Conservation (phyloP, 1,140 invertebrate genomes). For the Orchestia grillus region DNA sequence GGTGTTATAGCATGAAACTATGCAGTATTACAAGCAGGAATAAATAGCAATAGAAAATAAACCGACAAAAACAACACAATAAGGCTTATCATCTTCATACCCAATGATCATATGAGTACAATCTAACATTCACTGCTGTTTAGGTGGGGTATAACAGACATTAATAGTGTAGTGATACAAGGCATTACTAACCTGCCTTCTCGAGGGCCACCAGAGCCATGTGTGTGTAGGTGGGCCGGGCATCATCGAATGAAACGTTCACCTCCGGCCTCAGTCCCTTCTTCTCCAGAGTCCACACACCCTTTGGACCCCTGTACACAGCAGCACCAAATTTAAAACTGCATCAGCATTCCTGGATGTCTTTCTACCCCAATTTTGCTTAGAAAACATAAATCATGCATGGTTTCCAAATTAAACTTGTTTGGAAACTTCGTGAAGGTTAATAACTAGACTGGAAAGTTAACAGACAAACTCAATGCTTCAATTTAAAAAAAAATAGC, state of each 20-base stretch:
- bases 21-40: background rate
- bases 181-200: slow-evolving; percentile 56
- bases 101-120: background rate
- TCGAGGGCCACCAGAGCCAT: slow-evolving; percentile 90
- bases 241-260: slow-evolving; percentile 91
- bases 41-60: background rate
- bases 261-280: slow-evolving; percentile 88
- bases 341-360: too few species aligned
- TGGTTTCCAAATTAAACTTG: too few species aligned
- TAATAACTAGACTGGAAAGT: too few species aligned
- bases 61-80: background rate
- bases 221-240: slow-evolving; percentile 92
- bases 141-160: background rate
- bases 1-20: background rate
- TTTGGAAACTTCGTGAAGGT: too few species aligned
- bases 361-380: too few species aligned
- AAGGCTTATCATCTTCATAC: background rate
- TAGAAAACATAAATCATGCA: too few species aligned
- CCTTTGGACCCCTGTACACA: slow-evolving; percentile 87
- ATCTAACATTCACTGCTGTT: background rate
- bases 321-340: background rate
- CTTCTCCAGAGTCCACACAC: slow-evolving; percentile 97
- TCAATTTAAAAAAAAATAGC: too few species aligned
- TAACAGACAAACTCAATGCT: too few species aligned
- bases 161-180: too few species aligned